Evolutionary conservation across 2,797 vertebrate species (phyloP), one percentile per base, ranked within the genome.

Genomic region (Malurus splendens): DNA sequence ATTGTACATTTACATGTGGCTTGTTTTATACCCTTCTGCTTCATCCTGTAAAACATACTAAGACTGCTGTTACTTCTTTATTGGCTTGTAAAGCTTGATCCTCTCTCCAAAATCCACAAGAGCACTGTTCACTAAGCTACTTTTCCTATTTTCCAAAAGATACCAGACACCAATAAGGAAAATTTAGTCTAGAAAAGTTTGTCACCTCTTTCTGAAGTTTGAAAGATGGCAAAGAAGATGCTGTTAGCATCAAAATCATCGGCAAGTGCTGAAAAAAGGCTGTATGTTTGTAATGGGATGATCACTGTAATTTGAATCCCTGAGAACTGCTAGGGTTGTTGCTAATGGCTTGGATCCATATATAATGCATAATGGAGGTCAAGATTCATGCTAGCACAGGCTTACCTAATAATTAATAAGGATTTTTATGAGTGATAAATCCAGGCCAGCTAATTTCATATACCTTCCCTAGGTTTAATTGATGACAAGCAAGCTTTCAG

Each of bases 51-150:
- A 92, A 93, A 81, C 19, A 12, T 56, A 32, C 32, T 59, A 48
- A 76, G 55, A 33, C 56, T 86, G 48, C 42, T 60, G 19, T 83
- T 90, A 59, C n/a, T 83, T 75, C 38, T 81, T 91, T 88, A 88
- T 51, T 84, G 74, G 18, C 64, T 87, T 84, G 28, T 89, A 78
- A 92, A 95, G 73, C n/a, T 81, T 78, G n/a, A 70, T 65, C 8
- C 44, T 62, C 41, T 87, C 56, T 81, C 56, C 27, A 51, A 87
- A 90, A 86, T 50, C 30, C 56, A 14, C 39, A 60, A 42, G 17
- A 83, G 8, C 8, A 6, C 44, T 80, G 17, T 64, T 92, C 75
- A 42, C 47, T 72, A 66, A 87, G 33, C 17, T 87, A 42, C 39
- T 56, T 14, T 64, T 93, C 38, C 57, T 67, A 15, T 71, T 90